phyloP scores from a whole-genome alignment of 1,140 invertebrate genomes.

The Bombus huntii region DNA sequence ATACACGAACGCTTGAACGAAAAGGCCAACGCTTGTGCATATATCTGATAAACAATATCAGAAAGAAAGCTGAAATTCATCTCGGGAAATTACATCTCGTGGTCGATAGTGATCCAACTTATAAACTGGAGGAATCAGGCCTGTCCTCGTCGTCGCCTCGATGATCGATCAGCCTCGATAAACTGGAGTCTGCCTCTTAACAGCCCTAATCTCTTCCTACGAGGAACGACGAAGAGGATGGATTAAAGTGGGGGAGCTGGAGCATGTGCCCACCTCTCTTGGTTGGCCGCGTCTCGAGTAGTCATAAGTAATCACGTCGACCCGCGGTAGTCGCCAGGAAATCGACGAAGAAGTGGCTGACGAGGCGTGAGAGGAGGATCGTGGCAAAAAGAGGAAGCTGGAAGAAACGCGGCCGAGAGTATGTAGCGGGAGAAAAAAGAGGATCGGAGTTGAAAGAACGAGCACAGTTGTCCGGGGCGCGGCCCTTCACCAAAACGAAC shows the following conservation, averaged over 20 bases:
- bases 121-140: constrained; percentile 31
- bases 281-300: constrained; percentile 16
- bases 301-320: constrained; percentile 67
- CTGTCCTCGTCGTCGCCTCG: constrained; percentile 34
- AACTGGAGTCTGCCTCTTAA: constrained; percentile 59
- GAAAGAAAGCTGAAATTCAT: constrained; percentile 2
- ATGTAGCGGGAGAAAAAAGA: constrained; percentile 26
- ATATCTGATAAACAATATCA: neutral
- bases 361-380: constrained; percentile 59
- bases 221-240: constrained; percentile 40
- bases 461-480: constrained; percentile 53
- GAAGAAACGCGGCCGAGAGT: constrained; percentile 59
- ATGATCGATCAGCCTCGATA: constrained; percentile 67
- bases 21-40: too few species aligned
- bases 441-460: constrained; percentile 47
- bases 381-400: constrained; percentile 61
- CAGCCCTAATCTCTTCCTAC: constrained; percentile 65
- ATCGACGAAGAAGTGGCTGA: constrained; percentile 62
- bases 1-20: too few species aligned
- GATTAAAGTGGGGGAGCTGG: constrained; percentile 22
- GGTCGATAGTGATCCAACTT: constrained; percentile 48
- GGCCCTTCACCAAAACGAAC: constrained; percentile 56
- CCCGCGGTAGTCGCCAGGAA: constrained; percentile 55
- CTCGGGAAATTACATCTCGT: constrained; percentile 4
- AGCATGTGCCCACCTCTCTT: neutral